These are phyloP conservation scores for Orthonychiurus folsomi DNA, from an alignment of 2,888 invertebrate species.

Conservation along the genomic window DNA sequence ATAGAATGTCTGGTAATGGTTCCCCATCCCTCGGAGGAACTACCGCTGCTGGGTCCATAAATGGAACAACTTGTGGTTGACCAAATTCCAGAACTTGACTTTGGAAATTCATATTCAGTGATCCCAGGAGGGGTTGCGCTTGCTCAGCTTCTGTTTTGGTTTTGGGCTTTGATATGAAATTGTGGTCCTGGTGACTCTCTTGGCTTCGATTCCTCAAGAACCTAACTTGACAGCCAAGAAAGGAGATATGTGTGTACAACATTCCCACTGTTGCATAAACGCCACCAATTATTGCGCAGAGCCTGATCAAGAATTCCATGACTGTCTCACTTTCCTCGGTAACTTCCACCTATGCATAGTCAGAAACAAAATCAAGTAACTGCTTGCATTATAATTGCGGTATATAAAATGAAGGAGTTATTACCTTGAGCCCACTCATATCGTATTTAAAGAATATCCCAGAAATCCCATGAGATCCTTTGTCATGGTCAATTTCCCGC, in stretches of 20 bases:
- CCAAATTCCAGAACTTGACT: conserved; percentile 15
- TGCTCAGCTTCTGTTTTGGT: background rate
- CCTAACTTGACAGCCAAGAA: conserved; percentile 19
- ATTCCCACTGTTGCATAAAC: conserved; percentile 63
- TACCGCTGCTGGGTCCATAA: conserved; percentile 11
- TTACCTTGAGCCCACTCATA: conserved; percentile 78
- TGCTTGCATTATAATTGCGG: too few species aligned
- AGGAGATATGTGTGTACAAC: conserved; percentile 35
- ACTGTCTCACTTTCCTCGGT: conserved; percentile 65
- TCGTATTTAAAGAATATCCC: conserved; percentile 95
- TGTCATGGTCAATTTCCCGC: conserved; percentile 59
- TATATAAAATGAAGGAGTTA: too few species aligned
- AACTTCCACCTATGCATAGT: conserved; percentile 49
- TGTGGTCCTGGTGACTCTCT: background rate
- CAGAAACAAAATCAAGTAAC: too few species aligned
- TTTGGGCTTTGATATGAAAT: background rate
- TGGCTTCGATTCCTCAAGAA: conserved; percentile 3
- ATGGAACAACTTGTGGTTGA: conserved; percentile 24
- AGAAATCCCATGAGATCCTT: conserved; percentile 84
- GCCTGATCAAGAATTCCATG: conserved; percentile 69
- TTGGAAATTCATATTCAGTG: conserved; percentile 14
- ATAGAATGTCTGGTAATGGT: conserved; percentile 4
- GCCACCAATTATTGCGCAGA: conserved; percentile 87
- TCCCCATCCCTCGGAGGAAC: background rate
- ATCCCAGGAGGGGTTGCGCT: background rate